Conservation (phyloP, 2,888 invertebrate genomes). For the Xylophagus ater region DNA sequence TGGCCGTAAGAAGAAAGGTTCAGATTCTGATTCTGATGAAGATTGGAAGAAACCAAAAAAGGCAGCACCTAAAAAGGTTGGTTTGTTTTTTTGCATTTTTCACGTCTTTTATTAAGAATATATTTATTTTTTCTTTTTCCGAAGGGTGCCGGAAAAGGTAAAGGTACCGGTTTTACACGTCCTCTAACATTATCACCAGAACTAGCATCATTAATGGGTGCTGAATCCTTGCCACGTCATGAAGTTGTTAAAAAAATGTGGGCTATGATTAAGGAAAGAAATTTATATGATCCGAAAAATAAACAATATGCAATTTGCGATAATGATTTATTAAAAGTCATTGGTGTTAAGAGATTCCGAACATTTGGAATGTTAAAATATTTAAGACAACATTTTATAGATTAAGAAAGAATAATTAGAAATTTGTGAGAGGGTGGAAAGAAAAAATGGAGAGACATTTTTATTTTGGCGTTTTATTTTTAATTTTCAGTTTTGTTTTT, state of each 20-base stretch:
- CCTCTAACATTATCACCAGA: slow-evolving; percentile 76
- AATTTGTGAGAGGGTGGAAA: too few species aligned
- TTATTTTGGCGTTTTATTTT: too few species aligned
- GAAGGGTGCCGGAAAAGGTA: slow-evolving; percentile 38
- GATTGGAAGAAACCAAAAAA: slow-evolving; percentile 54
- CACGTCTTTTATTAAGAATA: background rate
- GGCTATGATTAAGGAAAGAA: slow-evolving; percentile 79
- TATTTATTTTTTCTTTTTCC: background rate
- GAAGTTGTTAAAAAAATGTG: slow-evolving; percentile 85
- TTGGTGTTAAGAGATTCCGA: slow-evolving; percentile 84
- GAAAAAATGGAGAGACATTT: too few species aligned
- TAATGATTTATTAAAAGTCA: slow-evolving; percentile 75
- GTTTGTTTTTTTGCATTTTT: slow-evolving; percentile 1
- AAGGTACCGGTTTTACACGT: slow-evolving; percentile 71
- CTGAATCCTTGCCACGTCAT: slow-evolving; percentile 72
- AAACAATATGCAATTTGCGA: slow-evolving; percentile 93
- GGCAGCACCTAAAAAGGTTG: slow-evolving; percentile 21
- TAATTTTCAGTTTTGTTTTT: too few species aligned
- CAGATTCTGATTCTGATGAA: slow-evolving; percentile 56
- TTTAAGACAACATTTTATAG: slow-evolving; percentile 72
- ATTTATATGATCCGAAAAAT: slow-evolving; percentile 86
- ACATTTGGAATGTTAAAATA: slow-evolving; percentile 97
- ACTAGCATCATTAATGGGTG: slow-evolving; percentile 67
- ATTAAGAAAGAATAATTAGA: too few species aligned
- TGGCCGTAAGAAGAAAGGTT: slow-evolving; percentile 50